Base-by-base conservation (phyloP, 2,888 invertebrate genomes). In the Synanthedon formicaeformis region DNA sequence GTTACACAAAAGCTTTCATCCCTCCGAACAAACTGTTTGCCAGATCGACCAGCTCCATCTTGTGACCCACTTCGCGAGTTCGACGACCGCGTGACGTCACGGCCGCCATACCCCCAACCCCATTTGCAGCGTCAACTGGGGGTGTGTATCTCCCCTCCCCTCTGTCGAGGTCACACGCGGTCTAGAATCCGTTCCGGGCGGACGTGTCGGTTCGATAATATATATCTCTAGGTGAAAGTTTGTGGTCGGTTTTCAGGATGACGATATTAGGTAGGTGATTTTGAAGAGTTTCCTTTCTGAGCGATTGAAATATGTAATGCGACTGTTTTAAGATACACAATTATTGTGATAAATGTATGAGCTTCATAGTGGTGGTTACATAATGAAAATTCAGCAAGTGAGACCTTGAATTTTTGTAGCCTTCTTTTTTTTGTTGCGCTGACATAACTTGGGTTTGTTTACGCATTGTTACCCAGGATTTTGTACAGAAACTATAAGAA, bases 31-130 rank as follows among this genome's bases (percentile, higher is more conserved):
- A 65, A 64, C 60, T 68, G 66, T 63, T 34, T 34, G 34, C 34
- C 67, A 73, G 74, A 81, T 78, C 78, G 78, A 75, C 73, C 78
- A 73, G 67, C 71, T 49, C 66, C 75, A 72, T 72, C 66, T 66
- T 67, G 60, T 86, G 85, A 86, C 86, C 86, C 70, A 86, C 66
- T 81, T 86, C 66, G 64, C 65, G 63, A 69, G 83, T 78, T 85
- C 77, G 77, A 65, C 78, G 82, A 82, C 84, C 83, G 77, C 64
- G 81, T 86, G 86, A 85, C 86, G 86, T 86, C 86, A 85, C 79
- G 60, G 57, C 64, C 59, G 27, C 57, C 68, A 64, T 58, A 69
- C 65, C 63, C 66, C 65, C 62, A 63, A 50, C 60, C 57, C 16
- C 12, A 49, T 58, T 56, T 64, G 60, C 73, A 65, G 34, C 74